Evolutionary conservation across 2,113 vertebrate genomes (phyloP), one percentile per base, ranked within the genome.

Genomic region (Saccopteryx leptura): DNA sequence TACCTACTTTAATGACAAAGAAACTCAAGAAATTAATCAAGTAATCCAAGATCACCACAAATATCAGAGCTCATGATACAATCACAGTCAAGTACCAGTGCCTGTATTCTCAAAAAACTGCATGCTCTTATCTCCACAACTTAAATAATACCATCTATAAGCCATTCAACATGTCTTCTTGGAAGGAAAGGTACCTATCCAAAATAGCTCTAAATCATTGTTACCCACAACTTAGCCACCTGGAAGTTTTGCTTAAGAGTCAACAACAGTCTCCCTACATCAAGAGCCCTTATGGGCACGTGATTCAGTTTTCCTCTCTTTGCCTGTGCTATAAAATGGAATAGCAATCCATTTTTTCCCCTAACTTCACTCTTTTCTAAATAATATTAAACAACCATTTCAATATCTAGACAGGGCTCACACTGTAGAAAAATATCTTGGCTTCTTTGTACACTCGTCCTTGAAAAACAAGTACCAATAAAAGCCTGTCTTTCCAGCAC

Each of bases 381-480:
- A 39, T 93, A 95, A 87, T 78, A 72, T 76, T 93, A 83, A 76
- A 63, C 28, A 58, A 61, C 14, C 17, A 88, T 65, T 90, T 80
- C 21, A 96, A 31, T 90, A 91, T 83, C 60, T 56, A 96, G 21
- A 84, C 9, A 63, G 14, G 23, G 17, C 10, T 87, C 48, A 13
- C 0, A n/a, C 18, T 56, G 9, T 26, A 58, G 31, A 71, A 78
- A 13, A 14, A 63, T 33, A 60, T 31, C 50, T 92, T 79, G 12
- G 4, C 23, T 87, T 81, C 19, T 87, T 91, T 82, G 66, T 69
- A 71, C 8, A 11, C 28, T 33, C 31, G 28, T 5, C 12, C 13
- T 28, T 82, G 48, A 88, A 94, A 88, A 69, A 63, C 2, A 46
- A 68, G 48, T 28, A 71, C 21, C 80, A 88, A 74, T n/a, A 78